These are phyloP conservation scores for Dione vanillae DNA, from an alignment of 2,888 invertebrate species.

Conservation along the genomic window DNA sequence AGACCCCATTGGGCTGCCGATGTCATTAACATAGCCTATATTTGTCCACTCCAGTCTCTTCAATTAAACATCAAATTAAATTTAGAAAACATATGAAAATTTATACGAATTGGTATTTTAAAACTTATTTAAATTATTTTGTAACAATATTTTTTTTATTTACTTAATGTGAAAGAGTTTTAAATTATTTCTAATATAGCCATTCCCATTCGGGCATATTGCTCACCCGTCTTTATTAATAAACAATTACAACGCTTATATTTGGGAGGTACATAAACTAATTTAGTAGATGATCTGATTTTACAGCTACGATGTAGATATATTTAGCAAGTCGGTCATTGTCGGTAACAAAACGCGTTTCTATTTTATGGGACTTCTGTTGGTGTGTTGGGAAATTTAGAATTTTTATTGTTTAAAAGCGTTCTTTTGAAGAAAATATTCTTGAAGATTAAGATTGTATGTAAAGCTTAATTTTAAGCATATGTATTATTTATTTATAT, in stretches of 20 bases:
- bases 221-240: neutral
- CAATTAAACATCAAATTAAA: no score
- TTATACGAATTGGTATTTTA: no score
- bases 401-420: neutral
- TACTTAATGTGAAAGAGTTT: neutral
- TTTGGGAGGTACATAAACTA: slow-evolving; percentile 30
- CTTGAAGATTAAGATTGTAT: neutral
- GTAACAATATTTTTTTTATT: no score
- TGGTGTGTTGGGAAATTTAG: slow-evolving; percentile 12
- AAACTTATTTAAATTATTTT: no score
- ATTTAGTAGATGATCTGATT: slow-evolving; percentile 47
- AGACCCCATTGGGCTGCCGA: no score
- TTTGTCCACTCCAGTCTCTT: no score
- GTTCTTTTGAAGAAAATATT: neutral
- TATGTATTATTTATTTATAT: no score
- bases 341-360: slow-evolving; percentile 24
- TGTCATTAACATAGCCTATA: no score
- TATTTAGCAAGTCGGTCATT: slow-evolving; percentile 47
- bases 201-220: neutral
- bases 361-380: slow-evolving; percentile 20
- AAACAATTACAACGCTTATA: slow-evolving; percentile 11
- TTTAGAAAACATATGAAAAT: no score
- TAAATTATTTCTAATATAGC: neutral
- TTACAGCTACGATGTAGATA: slow-evolving; percentile 36
- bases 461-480: neutral